Evolutionary conservation across 2,888 invertebrate species (phyloP).

Genomic region (Cerastis rubricosa): DNA sequence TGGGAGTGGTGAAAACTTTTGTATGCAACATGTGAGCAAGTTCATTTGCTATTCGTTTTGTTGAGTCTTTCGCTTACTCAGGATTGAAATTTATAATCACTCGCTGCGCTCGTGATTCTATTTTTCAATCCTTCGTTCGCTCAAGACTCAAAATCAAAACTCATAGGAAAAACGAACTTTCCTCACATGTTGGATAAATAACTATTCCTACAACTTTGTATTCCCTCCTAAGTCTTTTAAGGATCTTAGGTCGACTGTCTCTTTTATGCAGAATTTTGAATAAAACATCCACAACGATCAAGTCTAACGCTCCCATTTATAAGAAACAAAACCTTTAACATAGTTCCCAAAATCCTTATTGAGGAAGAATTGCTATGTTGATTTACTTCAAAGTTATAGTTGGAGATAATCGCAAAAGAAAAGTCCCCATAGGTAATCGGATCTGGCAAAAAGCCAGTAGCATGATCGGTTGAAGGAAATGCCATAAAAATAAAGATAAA

Average conservation of each 20-base stretch:
- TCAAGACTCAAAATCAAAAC: too few relatives aligned
- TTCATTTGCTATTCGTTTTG: too few relatives aligned
- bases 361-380: conserved; percentile 1
- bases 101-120: too few relatives aligned
- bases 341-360: background rate
- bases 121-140: too few relatives aligned
- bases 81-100: too few relatives aligned
- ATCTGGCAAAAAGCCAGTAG: conserved; percentile 12
- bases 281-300: background rate
- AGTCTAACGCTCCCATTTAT: background rate
- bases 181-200: too few relatives aligned
- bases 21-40: too few relatives aligned
- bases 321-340: background rate
- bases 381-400: background rate
- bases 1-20: too few relatives aligned
- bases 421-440: background rate
- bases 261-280: background rate
- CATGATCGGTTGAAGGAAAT: conserved; percentile 4
- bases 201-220: background rate
- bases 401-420: conserved; percentile 13
- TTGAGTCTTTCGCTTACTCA: too few relatives aligned
- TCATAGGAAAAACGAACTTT: too few relatives aligned
- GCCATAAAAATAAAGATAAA: conserved; percentile 17
- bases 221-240: background rate
- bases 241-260: background rate